phyloP scores from a whole-genome alignment of 1,140 invertebrate species.

The Papilio polytes region DNA sequence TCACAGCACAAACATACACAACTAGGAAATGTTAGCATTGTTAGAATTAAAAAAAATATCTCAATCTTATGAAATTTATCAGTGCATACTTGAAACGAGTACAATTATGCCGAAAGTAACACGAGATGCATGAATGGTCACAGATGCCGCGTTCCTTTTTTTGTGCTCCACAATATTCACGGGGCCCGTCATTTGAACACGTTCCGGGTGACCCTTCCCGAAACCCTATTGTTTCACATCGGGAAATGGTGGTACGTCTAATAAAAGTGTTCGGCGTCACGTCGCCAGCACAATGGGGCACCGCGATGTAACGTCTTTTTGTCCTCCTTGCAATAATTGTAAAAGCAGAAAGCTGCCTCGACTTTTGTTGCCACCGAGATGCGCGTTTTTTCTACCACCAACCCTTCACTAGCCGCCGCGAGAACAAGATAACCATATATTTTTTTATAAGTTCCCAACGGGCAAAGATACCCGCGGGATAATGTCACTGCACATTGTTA shows the following conservation, averaged over 20 bases:
- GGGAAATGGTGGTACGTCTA: conserved; percentile 34
- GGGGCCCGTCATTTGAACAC: conserved; percentile 33
- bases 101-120: conserved; percentile 25
- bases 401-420: conserved; percentile 22
- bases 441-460: conserved; percentile 32
- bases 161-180: conserved; percentile 36
- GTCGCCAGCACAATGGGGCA: conserved; percentile 30
- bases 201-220: conserved; percentile 34
- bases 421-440: conserved; percentile 8
- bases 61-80: conserved; percentile 25
- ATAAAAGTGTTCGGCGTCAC: conserved; percentile 35
- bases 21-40: neutral
- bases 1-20: neutral
- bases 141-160: conserved; percentile 27
- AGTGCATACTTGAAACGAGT: conserved; percentile 15
- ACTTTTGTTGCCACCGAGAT: conserved; percentile 34
- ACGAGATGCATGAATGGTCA: conserved; percentile 37
- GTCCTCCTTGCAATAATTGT: conserved; percentile 34
- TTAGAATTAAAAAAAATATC: neutral
- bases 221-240: conserved; percentile 37
- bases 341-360: conserved; percentile 32
- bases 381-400: conserved; percentile 17
- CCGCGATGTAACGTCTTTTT: conserved; percentile 34
- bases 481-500: conserved; percentile 9
- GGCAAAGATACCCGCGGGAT: conserved; percentile 32